Evolutionary conservation across 2,113 vertebrate species (phyloP).

Genomic region (Antechinus stuartii): DNA sequence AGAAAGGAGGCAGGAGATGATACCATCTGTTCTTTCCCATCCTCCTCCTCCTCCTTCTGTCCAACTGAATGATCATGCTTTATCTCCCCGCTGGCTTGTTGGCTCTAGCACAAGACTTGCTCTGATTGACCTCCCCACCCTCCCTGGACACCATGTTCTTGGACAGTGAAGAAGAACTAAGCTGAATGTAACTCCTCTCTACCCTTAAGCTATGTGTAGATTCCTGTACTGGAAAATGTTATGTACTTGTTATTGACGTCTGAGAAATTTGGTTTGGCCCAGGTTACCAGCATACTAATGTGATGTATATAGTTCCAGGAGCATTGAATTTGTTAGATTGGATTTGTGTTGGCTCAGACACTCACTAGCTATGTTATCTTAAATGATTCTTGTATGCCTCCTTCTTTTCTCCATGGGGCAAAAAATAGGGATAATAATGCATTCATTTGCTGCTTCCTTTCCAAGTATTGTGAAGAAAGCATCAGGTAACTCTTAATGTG

Average conservation of each 20-base stretch:
- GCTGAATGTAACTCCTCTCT: neutral
- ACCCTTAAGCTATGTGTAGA: neutral
- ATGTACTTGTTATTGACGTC: neutral
- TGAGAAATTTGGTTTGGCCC: neutral
- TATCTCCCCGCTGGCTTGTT: conserved; percentile 25
- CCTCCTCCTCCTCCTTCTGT: conserved; percentile 10
- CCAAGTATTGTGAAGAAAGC: neutral
- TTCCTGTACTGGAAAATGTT: neutral
- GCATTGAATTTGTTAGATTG: neutral
- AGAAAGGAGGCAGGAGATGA: conserved; percentile 46
- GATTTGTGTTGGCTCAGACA: neutral
- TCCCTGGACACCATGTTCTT: conserved; percentile 33
- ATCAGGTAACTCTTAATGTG: neutral
- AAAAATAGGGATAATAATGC: neutral
- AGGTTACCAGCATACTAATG: neutral
- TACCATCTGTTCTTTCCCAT: conserved; percentile 61
- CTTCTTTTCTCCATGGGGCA: neutral
- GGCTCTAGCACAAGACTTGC: conserved; percentile 9
- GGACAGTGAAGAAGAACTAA: neutral
- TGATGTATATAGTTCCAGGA: neutral
- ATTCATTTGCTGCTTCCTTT: neutral
- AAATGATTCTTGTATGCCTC: neutral
- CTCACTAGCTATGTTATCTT: neutral
- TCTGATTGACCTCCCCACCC: neutral
- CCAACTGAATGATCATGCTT: conserved; percentile 9